phyloP scores from a whole-genome alignment of 2,888 invertebrate genomes.

The Eristalinus aeneus region DNA sequence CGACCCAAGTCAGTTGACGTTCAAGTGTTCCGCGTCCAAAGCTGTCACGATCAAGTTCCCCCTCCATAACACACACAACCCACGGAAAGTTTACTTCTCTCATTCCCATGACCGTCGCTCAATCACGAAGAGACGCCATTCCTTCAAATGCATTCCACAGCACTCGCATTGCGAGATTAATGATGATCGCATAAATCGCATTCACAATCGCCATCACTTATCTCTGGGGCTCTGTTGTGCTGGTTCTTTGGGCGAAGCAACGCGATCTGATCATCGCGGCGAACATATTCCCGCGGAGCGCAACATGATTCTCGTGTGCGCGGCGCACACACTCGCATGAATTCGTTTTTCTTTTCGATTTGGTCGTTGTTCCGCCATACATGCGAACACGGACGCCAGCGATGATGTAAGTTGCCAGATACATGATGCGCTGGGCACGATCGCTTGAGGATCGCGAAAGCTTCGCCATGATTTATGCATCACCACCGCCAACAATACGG shows the following conservation, averaged over 20 bases:
- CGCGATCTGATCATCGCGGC: constrained; percentile 41
- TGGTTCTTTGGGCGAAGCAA: constrained; percentile 21
- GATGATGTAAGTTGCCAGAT: constrained; percentile 54
- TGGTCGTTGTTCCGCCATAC: constrained; percentile 56
- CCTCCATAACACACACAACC: not conserved
- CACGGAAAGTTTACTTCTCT: not conserved
- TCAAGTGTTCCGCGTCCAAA: not conserved
- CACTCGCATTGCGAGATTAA: constrained; percentile 60
- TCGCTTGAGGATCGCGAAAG: constrained; percentile 43
- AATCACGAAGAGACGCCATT: not conserved
- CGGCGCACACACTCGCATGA: constrained; percentile 21
- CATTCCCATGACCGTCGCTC: constrained; percentile 1
- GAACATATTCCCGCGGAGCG: constrained; percentile 32
- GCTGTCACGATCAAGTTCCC: not conserved
- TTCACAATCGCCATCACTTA: constrained; percentile 60
- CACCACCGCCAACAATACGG: constrained; percentile 17
- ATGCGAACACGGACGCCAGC: constrained; percentile 44
- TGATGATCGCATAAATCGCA: constrained; percentile 67
- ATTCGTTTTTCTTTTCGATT: not conserved
- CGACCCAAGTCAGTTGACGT: not conserved
- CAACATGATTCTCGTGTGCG: constrained; percentile 53
- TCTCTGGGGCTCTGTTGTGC: constrained; percentile 15
- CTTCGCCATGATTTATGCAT: constrained; percentile 6
- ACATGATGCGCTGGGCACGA: constrained; percentile 56
- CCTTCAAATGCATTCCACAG: constrained; percentile 50